phyloP scores from a whole-genome alignment of 2,113 vertebrate species.

The Zosterops hypoxanthus region DNA sequence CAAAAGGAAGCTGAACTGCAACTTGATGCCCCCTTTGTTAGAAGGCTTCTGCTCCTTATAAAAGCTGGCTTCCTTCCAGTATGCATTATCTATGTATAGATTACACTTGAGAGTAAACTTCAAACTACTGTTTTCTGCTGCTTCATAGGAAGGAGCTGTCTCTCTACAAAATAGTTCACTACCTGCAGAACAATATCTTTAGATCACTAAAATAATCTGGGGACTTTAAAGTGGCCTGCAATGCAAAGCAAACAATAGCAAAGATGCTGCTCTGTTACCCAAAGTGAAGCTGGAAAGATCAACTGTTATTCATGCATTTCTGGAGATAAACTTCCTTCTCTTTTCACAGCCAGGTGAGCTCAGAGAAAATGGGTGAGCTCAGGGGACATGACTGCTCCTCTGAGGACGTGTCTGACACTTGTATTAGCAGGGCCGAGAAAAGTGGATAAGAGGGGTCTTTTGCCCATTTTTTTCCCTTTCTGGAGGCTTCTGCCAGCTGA shows the following conservation, averaged over 20 bases:
- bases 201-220: background rate
- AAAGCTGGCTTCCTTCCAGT: background rate
- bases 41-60: background rate
- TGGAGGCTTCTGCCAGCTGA: background rate
- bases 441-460: background rate
- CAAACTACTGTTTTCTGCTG: background rate
- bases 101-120: background rate
- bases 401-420: background rate
- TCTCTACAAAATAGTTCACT: background rate
- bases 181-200: background rate
- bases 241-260: background rate
- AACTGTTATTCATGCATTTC: background rate
- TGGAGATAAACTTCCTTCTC: background rate
- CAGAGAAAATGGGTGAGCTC: background rate
- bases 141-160: background rate
- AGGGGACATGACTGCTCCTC: background rate
- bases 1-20: background rate
- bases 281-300: background rate
- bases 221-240: background rate
- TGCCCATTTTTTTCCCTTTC: background rate
- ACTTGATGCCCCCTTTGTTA: background rate
- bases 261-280: background rate
- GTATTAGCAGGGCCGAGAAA: background rate
- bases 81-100: background rate
- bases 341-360: background rate